Evolutionary conservation across 2,113 vertebrate genomes (phyloP).

Genomic region (Phalacrocorax aristotelis): DNA sequence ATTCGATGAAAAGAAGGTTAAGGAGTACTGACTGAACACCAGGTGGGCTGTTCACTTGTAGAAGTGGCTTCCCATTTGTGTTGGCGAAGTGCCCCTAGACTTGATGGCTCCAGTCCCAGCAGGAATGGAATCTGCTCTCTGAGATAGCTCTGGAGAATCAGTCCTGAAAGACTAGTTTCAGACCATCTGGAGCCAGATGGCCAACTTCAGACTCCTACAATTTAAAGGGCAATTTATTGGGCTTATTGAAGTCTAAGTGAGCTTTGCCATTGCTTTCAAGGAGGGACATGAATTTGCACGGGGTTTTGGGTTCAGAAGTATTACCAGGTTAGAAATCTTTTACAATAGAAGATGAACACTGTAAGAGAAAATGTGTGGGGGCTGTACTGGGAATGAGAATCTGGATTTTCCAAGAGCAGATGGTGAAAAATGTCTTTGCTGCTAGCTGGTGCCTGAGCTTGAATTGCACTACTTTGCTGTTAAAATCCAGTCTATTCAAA

Average conservation of each 20-base stretch:
- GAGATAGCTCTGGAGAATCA: constrained; percentile 37
- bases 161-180: constrained; percentile 53
- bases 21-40: neutral
- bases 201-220: constrained; percentile 47
- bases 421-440: constrained; percentile 57
- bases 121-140: constrained; percentile 42
- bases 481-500: constrained; percentile 54
- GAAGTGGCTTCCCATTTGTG: constrained; percentile 24
- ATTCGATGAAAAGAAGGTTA: neutral
- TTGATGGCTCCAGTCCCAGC: constrained; percentile 52
- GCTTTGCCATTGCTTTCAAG: neutral
- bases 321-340: constrained; percentile 43
- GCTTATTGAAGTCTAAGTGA: constrained; percentile 22
- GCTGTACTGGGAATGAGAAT: constrained; percentile 34
- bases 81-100: constrained; percentile 29
- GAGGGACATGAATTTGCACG: neutral
- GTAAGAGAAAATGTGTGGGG: constrained; percentile 33
- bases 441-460: constrained; percentile 19
- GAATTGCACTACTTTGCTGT: constrained; percentile 41
- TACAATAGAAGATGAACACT: neutral
- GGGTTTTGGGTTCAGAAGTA: constrained; percentile 2
- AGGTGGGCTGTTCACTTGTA: neutral
- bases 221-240: constrained; percentile 34
- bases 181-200: constrained; percentile 68
- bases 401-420: constrained; percentile 61